Evolutionary conservation across 2,888 invertebrate species (phyloP).

Genomic region (Smittia sp.): DNA sequence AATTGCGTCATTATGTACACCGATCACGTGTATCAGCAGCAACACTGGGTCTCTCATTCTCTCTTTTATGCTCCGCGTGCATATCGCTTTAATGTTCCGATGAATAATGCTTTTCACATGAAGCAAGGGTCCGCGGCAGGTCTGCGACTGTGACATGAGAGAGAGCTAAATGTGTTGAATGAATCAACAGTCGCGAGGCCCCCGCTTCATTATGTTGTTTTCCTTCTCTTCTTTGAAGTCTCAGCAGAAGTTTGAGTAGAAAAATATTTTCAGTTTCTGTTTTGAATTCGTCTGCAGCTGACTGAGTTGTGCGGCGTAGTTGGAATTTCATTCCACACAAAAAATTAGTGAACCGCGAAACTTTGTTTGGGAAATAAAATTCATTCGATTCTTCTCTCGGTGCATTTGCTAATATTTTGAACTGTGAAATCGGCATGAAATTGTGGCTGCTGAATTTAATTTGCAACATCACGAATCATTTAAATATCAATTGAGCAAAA

Average conservation of each 20-base stretch:
- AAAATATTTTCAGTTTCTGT: constrained; percentile 33
- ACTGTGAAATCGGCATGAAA: not conserved
- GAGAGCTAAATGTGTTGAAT: constrained; percentile 32
- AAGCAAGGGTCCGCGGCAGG: not conserved
- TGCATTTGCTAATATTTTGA: constrained; percentile 8
- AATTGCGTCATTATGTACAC: constrained; percentile 37
- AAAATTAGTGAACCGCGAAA: constrained; percentile 35
- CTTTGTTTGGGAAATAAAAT: constrained; percentile 2
- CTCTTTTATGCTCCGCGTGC: constrained; percentile 4
- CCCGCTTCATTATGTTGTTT: constrained; percentile 12
- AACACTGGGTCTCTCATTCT: not conserved
- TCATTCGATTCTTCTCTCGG: not conserved
- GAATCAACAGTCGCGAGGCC: constrained; percentile 37
- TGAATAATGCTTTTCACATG: constrained; percentile 6
- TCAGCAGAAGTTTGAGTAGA: constrained; percentile 10
- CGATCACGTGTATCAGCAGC: constrained; percentile 29
- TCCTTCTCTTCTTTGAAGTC: constrained; percentile 25
- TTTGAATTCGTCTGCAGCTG: constrained; percentile 35
- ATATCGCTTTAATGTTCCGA: not conserved
- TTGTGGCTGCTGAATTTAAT: not conserved
- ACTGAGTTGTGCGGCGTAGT: not conserved
- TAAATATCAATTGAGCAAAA: too few relatives aligned
- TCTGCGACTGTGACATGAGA: constrained; percentile 11
- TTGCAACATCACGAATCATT: too few relatives aligned
- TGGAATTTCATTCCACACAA: not conserved